These are phyloP conservation scores for Nothobranchius kuhntae DNA, from an alignment of 2,113 vertebrate genomes.

Conservation along the genomic window DNA sequence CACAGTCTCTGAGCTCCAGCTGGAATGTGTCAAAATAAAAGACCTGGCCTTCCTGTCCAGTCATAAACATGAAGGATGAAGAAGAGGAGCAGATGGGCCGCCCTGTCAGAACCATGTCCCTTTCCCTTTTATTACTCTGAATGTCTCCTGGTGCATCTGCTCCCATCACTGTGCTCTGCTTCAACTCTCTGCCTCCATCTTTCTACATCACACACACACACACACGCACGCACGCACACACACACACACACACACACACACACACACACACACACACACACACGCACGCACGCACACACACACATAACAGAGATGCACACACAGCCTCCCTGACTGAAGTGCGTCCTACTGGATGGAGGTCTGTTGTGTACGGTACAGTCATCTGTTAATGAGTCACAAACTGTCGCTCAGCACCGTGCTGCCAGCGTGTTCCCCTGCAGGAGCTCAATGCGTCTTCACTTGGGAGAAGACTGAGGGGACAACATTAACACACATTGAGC, in stretches of 20 bases:
- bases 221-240: no score
- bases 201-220: no score
- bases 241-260: no score
- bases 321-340: slow-evolving; percentile 35
- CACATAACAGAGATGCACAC: neutral
- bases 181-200: slow-evolving; percentile 14
- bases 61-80: slow-evolving; percentile 51
- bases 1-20: slow-evolving; percentile 31
- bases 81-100: slow-evolving; percentile 67
- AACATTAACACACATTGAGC: slow-evolving; percentile 18
- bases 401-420: slow-evolving; percentile 29
- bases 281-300: neutral
- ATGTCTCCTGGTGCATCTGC: slow-evolving; percentile 12
- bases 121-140: slow-evolving; percentile 32
- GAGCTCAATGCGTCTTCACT: slow-evolving; percentile 22
- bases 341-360: slow-evolving; percentile 50
- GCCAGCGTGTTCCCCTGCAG: slow-evolving; percentile 15
- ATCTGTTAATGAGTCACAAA: slow-evolving; percentile 70
- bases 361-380: slow-evolving; percentile 66
- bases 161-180: neutral
- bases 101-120: slow-evolving; percentile 53
- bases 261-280: no score
- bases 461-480: neutral
- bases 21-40: slow-evolving; percentile 53
- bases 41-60: slow-evolving; percentile 39